phyloP scores from a whole-genome alignment of 1,140 invertebrate species.

The Cydia amplana region DNA sequence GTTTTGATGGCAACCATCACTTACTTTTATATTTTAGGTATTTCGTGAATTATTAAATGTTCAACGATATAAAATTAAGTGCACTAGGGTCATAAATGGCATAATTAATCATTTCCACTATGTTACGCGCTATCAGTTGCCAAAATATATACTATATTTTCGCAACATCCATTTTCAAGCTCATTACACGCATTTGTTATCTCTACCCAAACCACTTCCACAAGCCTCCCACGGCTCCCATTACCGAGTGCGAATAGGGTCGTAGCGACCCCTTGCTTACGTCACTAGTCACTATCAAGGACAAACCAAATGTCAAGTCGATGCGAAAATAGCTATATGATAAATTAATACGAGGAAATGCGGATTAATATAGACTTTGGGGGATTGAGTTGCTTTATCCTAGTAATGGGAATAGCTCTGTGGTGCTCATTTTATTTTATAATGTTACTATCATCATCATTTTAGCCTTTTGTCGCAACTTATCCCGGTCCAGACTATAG shows the following conservation, averaged over 20 bases:
- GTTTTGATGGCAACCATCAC: too few species aligned
- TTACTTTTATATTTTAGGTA: too few species aligned
- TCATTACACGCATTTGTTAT: not conserved
- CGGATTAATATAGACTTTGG: not conserved
- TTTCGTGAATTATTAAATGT: too few species aligned
- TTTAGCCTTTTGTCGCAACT: too few species aligned
- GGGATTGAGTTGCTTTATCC: not conserved
- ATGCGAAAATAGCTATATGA: conserved; percentile 5
- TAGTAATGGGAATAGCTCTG: too few species aligned
- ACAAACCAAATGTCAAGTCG: conserved; percentile 1
- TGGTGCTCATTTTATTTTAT: too few species aligned
- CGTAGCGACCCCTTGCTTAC: conserved; percentile 13
- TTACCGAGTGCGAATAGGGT: conserved; percentile 10
- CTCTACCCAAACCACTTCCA: not conserved
- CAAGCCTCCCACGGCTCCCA: not conserved
- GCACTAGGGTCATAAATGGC: not conserved
- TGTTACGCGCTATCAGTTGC: not conserved
- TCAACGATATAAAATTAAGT: not conserved
- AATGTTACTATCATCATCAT: too few species aligned
- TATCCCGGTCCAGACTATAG: too few species aligned
- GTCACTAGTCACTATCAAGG: conserved; percentile 29
- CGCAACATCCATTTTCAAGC: not conserved
- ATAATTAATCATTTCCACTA: not conserved
- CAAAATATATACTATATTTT: not conserved
- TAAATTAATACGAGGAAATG: not conserved